Evolutionary conservation across 2,113 vertebrate genomes (phyloP).

Genomic region (Heloderma charlesbogerti): DNA sequence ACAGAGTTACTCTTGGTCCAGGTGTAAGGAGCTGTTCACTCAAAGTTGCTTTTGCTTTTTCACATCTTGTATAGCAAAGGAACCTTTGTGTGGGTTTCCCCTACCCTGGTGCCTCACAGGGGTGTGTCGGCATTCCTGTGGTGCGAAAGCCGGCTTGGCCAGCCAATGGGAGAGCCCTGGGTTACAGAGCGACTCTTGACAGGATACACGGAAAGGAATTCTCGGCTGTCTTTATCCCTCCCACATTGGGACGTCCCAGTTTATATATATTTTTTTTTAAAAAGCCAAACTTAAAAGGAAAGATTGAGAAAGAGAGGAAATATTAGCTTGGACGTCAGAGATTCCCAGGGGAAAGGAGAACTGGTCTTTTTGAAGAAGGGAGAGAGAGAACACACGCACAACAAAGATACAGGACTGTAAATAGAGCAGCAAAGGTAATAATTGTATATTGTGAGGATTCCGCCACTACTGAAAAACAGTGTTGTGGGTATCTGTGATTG

Average conservation of each 20-base stretch:
- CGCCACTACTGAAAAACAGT: neutral
- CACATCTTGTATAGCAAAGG: neutral
- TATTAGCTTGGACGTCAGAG: conserved; percentile 7
- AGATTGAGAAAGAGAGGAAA: conserved; percentile 30
- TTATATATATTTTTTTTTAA: neutral
- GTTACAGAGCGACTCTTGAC: conserved; percentile 18
- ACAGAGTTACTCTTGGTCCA: neutral
- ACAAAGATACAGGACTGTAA: conserved; percentile 7
- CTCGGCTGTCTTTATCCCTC: conserved; percentile 32
- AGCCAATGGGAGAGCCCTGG: conserved; percentile 62
- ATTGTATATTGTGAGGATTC: neutral
- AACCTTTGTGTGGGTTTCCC: neutral
- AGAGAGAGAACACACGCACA: neutral
- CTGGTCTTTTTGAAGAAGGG: conserved; percentile 1
- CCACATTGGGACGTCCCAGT: conserved; percentile 26
- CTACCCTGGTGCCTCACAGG: conserved; percentile 30
- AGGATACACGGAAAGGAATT: neutral
- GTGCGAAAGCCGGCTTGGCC: conserved; percentile 61
- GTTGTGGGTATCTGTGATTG: neutral
- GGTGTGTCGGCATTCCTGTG: conserved; percentile 61
- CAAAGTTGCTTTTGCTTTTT: neutral
- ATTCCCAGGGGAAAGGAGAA: neutral
- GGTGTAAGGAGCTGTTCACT: neutral
- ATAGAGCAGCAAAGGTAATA: conserved; percentile 61
- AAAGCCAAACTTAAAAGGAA: conserved; percentile 27